These are phyloP conservation scores for Oryzias javanicus DNA, from an alignment of 2,113 vertebrate species.

Conservation along the genomic window DNA sequence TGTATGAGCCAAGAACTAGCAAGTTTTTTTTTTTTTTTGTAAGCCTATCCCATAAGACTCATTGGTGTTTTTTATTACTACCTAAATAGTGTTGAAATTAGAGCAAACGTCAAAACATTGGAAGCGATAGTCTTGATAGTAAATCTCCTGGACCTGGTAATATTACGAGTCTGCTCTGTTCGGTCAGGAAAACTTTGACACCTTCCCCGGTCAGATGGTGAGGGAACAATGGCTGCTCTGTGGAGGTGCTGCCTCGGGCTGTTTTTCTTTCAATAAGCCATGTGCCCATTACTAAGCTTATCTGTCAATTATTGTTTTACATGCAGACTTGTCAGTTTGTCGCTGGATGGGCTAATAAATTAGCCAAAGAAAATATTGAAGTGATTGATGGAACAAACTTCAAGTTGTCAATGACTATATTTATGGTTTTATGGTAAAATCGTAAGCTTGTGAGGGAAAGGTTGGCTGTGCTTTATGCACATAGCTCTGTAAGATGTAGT, in stretches of 20 bases:
- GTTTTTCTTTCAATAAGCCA: conserved; percentile 56
- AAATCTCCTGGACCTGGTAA: conserved; percentile 9
- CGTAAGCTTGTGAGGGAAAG: conserved; percentile 23
- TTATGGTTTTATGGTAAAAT: conserved; percentile 41
- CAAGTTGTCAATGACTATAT: conserved; percentile 36
- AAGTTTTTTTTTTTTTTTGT: no score
- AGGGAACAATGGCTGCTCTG: conserved; percentile 66
- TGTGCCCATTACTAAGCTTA: conserved; percentile 52
- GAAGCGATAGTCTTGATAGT: conserved; percentile 13
- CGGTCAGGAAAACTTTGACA: conserved; percentile 43
- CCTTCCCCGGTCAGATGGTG: conserved; percentile 39
- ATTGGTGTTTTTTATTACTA: conserved; percentile 16
- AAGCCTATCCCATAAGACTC: no score
- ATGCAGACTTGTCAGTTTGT: conserved; percentile 44
- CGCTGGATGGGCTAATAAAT: conserved; percentile 63
- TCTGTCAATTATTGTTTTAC: conserved; percentile 65
- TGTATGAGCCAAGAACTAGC: no score
- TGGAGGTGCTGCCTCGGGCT: conserved; percentile 37
- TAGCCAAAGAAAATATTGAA: conserved; percentile 50
- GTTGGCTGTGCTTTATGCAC: not conserved
- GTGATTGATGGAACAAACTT: conserved; percentile 51
- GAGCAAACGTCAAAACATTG: not conserved
- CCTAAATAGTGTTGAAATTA: conserved; percentile 7
- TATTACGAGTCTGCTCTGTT: conserved; percentile 21
- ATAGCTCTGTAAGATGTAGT: conserved; percentile 2